A percentile compares a stretch with the other conserved stretches of the same genome.
phyloP scores from a whole-genome alignment of 2,888 invertebrate species.

The Ennomos fuscantarius region DNA sequence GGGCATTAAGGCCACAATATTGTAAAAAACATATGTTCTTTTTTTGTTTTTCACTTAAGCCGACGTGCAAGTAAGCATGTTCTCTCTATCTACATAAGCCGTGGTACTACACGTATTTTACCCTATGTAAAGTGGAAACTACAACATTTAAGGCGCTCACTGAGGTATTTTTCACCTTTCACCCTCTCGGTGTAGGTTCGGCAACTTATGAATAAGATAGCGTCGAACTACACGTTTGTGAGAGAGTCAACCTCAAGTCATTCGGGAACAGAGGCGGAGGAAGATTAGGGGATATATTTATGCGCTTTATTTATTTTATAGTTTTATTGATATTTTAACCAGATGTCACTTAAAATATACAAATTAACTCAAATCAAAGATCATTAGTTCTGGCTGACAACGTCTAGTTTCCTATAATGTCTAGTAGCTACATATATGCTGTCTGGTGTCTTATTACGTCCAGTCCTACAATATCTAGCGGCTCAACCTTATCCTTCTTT shows the following conservation, averaged over 20 bases:
- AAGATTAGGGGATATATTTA: constrained; percentile 19
- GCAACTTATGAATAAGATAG: constrained; percentile 51
- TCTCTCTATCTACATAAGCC: constrained; percentile 23
- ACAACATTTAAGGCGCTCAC: constrained; percentile 37
- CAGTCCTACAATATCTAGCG: no score
- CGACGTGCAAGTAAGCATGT: constrained; percentile 7
- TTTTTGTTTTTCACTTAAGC: constrained; percentile 13
- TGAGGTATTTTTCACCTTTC: constrained; percentile 39
- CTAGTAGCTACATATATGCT: no score
- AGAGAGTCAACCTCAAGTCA: constrained; percentile 42
- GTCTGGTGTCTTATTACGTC: no score
- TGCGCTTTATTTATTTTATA: no score
- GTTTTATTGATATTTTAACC: no score
- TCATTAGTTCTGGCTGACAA: no score
- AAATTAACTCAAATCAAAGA: no score
- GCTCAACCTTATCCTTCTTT: no score
- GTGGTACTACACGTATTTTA: constrained; percentile 26
- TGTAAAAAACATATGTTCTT: neutral
- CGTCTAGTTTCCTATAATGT: no score
- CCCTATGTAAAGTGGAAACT: constrained; percentile 36
- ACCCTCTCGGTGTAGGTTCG: constrained; percentile 33
- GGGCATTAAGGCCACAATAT: no score
- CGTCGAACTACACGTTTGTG: constrained; percentile 44
- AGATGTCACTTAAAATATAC: no score
- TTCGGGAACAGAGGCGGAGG: constrained; percentile 32